Conservation (phyloP, 2,888 invertebrate genomes). For the Andrena bucephala region DNA sequence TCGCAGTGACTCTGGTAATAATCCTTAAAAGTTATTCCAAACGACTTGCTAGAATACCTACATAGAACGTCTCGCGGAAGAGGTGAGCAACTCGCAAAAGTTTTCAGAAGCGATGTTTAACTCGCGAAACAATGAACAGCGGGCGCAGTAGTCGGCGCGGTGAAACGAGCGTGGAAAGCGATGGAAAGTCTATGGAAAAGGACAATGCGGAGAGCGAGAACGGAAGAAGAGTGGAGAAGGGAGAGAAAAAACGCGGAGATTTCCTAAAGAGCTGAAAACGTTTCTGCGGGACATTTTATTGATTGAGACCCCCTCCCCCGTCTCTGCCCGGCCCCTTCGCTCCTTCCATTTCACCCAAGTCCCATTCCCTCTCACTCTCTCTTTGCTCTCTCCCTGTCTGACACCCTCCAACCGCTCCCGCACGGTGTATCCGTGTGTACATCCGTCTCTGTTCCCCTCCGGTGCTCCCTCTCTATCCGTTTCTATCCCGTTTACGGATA, state of each 20-base stretch:
- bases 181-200: not conserved
- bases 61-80: not conserved
- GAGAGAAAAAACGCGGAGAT: conserved; percentile 65
- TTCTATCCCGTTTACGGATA: conserved; percentile 58
- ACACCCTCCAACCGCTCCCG: conserved; percentile 45
- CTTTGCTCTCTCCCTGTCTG: conserved; percentile 44
- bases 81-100: conserved; percentile 33
- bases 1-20: conserved; percentile 1
- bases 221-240: conserved; percentile 20
- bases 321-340: conserved; percentile 67
- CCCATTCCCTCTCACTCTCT: conserved; percentile 65
- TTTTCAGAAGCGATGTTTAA: conserved; percentile 48
- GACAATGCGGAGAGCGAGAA: conserved; percentile 15
- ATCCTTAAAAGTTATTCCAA: conserved; percentile 18
- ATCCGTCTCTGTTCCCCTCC: conserved; percentile 16
- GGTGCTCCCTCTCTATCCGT: conserved; percentile 47
- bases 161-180: conserved; percentile 26
- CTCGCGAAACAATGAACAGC: conserved; percentile 40
- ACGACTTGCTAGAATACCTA: not conserved
- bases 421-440: conserved; percentile 47
- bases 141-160: not conserved
- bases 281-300: conserved; percentile 83
- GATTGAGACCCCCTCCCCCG: conserved; percentile 78
- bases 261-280: conserved; percentile 76
- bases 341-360: conserved; percentile 68